Base-by-base conservation (phyloP, 2,113 vertebrate species). In the Actenoides lindsayi region DNA sequence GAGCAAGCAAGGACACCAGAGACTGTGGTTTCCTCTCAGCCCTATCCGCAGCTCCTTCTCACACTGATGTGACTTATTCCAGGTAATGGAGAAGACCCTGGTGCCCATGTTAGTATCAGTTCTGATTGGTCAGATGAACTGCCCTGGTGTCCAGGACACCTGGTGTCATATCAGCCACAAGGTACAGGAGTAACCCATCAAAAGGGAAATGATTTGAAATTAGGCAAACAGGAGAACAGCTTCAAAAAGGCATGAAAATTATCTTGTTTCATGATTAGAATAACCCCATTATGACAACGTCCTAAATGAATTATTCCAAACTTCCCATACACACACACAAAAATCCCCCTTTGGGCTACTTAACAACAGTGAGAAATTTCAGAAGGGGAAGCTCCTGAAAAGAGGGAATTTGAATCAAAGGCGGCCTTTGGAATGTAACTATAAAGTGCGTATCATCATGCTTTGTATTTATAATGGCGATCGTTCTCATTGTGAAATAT, bases 271-370 rank as follows among this genome's bases (percentile, higher is more conserved):
- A 94, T 79, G 94, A 91, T 96, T 85, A 95, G 59, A 94, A 94
- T 91, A 95, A 93, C 94, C 82, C 77, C 88, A 85, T 96, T 91
- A 94, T 53, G 35, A 75, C 82, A 88, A 88, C 90, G 90, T 96
- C 82, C 82, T 74, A 67, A 74, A 65, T 87, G 70, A 88, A 96
- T 95, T 86, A 83, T 57, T 46, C 28, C 75, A 54, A 93, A 88
- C 57, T 83, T 76, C 41, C 87, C 59, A 50, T 57, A 69, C n/a
- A 17, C 31, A 16, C 28, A 13, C 37, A n/a, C 0, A 10, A 81
- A 48, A 83, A 69, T 57, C 27, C 67, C 53, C 74, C 82, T 95
- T 94, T 95, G 70, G 91, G 82, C 84, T 94, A 50, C 67, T 94
- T 37, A 73, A 90, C 35, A 83, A 62, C 84, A 92, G 65, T 0